These are phyloP conservation scores for Myopa tessellatipennis DNA, from an alignment of 2,888 invertebrate genomes.

Conservation along the genomic window DNA sequence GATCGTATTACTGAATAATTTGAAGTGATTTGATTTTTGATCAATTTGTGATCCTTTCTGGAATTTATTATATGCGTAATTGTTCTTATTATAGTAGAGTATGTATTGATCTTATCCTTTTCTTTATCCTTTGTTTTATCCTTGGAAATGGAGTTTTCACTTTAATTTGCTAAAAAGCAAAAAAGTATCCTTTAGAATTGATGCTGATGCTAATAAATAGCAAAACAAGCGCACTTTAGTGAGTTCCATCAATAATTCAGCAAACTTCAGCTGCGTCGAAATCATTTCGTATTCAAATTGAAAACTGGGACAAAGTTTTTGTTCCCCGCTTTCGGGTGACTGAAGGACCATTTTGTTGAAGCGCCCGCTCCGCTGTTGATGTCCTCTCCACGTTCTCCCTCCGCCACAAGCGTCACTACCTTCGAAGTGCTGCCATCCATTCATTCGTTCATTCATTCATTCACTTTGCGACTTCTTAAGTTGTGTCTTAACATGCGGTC, in stretches of 20 bases:
- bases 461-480: conserved; percentile 11
- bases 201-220: background rate
- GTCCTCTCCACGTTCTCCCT: background rate
- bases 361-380: too few relatives aligned
- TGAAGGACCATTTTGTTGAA: background rate
- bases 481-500: conserved; percentile 7
- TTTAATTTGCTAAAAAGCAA: background rate
- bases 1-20: too few relatives aligned
- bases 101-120: too few relatives aligned
- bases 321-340: background rate
- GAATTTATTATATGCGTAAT: too few relatives aligned
- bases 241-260: conserved; percentile 16
- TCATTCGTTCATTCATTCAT: conserved; percentile 34
- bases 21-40: too few relatives aligned
- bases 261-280: background rate
- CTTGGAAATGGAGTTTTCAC: background rate
- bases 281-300: conserved; percentile 11
- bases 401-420: background rate
- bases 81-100: too few relatives aligned
- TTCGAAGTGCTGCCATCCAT: conserved; percentile 8
- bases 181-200: too few relatives aligned
- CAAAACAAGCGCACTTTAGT: background rate
- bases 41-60: too few relatives aligned
- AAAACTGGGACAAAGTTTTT: conserved; percentile 10
- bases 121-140: too few relatives aligned